Evolutionary conservation across 2,797 vertebrate genomes (phyloP), one percentile per base, ranked within the genome.

Genomic region (Brotula barbata): DNA sequence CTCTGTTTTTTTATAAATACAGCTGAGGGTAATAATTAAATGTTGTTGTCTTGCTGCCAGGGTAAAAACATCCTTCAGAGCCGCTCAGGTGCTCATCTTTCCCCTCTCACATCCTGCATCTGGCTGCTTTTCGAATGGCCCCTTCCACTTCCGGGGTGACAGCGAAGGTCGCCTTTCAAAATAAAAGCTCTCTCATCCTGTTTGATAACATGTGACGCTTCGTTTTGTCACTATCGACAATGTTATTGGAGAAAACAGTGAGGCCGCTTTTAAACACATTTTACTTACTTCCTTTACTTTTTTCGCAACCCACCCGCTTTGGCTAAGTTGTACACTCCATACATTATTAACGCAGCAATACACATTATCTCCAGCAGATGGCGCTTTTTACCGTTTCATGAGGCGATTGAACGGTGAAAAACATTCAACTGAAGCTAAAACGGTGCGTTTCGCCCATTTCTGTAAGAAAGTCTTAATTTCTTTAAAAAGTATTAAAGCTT

Each of bases 61-160:
- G 64, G 33, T 17, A 37, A 7, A 0, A 4, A 12, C 17, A 1
- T 16, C 17, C 17, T 67, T 61, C 53, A 39, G 58, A 73, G 40
- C 68, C 25, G 58, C 11, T 49, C 22, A 43, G 58, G 64, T 55
- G 34, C 3, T n/a, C 21, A 71, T 68, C 64, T 75, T 77, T 80
- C 74, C 81, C 76, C 42, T 75, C 69, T 21, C 41, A 58, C 43
- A 20, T 25, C 50, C 64, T 65, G 61, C 72, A 45, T 64, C 60
- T 42, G 60, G 25, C 49, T n/a, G 22, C 36, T n/a, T 28, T 66
- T 60, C 44, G 44, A 51, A 58, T 15, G 28, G 12, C 0, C 13
- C 9, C 1, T 49, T 82, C 58, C 33, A 77, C 79, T 89, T 91
- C 89, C 88, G 87, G 82, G 31, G 12, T 6, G 7, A 45, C n/a